phyloP scores from a whole-genome alignment of 2,797 vertebrate species.

The Anguilla pacifica region DNA sequence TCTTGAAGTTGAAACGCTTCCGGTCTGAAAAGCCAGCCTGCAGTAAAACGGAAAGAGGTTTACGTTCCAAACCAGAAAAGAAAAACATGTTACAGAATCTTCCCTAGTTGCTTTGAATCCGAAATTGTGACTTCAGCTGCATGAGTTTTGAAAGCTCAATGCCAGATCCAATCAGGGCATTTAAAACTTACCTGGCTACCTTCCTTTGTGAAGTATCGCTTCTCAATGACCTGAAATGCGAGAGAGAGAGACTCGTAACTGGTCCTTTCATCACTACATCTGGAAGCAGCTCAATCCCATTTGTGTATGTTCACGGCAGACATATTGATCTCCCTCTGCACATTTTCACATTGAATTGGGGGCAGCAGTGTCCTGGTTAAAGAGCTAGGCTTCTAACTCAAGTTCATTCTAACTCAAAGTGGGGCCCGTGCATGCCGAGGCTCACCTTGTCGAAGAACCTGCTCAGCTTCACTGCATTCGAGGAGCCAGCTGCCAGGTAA shows the following conservation, averaged over 20 bases:
- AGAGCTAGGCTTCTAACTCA: background rate
- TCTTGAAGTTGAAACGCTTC: slow-evolving; percentile 89
- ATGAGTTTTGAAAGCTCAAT: background rate
- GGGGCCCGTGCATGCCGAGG: no score
- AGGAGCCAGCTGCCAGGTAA: slow-evolving; percentile 93
- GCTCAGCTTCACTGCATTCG: slow-evolving; percentile 97
- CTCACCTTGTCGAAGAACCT: slow-evolving; percentile 98
- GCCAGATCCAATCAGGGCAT: background rate
- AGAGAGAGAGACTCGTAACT: background rate
- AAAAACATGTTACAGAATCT: background rate
- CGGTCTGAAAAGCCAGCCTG: slow-evolving; percentile 88
- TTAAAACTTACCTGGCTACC: slow-evolving; percentile 79
- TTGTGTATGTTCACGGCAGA: background rate
- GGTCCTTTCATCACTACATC: background rate
- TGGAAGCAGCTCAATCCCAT: background rate
- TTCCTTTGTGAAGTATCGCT: slow-evolving; percentile 91
- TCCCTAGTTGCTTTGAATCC: background rate
- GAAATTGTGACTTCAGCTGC: background rate
- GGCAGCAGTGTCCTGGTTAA: background rate
- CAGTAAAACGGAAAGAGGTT: slow-evolving; percentile 19
- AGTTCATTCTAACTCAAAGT: background rate
- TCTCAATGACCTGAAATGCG: slow-evolving; percentile 89
- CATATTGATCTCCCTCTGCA: background rate
- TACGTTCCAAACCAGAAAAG: background rate
- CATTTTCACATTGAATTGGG: background rate